Evolutionary conservation across 2,797 vertebrate genomes (phyloP), one percentile per base, ranked within the genome.

Genomic region (Hoplostethus mediterraneus): DNA sequence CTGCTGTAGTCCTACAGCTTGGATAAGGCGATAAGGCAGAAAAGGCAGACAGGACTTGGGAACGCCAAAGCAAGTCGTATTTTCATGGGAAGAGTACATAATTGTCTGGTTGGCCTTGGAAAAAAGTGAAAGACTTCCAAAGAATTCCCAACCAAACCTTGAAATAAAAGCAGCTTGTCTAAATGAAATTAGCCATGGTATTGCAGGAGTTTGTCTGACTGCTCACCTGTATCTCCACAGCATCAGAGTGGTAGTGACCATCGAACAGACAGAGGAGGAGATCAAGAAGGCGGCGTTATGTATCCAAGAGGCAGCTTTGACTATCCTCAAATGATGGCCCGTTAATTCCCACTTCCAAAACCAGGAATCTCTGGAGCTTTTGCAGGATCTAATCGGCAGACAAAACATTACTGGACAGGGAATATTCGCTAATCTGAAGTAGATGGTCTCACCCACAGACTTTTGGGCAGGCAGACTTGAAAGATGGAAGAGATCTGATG

Each of bases 201-300:
- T 53, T 28, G 9, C 17, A 28, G 53, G 5, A 11, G 30, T 44
- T 5, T 62, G 40, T 38, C 21, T 51, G 2, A 58, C 28, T 16
- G 14, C 3, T 70, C 13, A 7, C 12, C 10, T 60, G 12, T 84
- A 28, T 79, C 25, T 89, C 59, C 80, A 44, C 92, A 99, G 98
- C 81, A 96, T 99, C 84, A 93, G 98, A 67, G 95, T 99, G 67
- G 96, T 98, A 77, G 77, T 98, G 75, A 98, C 97, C 1, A 81
- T 98, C 36, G 95, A 98, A 81, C 97, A 98, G 77, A 97, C 95
- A 0, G 94, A 96, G 14, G 91, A 96, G 62, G 97, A 99, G 55
- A 91, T 99, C 82, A 89, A 96, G 76, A 95, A 85, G 75, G 96
- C 96, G 0, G 95, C 96, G 4, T 89, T 90, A 6, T 93, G 95